A percentile compares a stretch with the other conserved stretches of the same genome.
Evolutionary conservation across 2,888 invertebrate species (phyloP).

Genomic region (Antheraea assamensis): DNA sequence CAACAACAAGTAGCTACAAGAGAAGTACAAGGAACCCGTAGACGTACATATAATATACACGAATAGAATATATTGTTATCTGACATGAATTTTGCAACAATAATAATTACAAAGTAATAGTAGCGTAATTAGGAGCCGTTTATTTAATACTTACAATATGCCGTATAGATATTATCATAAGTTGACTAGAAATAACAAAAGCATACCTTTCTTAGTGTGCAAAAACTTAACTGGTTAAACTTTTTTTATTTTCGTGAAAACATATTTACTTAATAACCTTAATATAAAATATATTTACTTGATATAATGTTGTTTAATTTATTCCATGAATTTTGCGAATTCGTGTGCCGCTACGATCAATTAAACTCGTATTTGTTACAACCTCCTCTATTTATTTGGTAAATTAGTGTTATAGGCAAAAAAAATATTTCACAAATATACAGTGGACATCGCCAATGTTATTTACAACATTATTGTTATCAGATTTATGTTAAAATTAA

Average conservation of each 20-base stretch:
- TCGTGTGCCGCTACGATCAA: neutral
- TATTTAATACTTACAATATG: no score
- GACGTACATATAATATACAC: neutral
- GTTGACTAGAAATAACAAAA: no score
- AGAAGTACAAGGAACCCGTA: neutral
- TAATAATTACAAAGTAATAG: neutral
- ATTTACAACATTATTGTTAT: no score
- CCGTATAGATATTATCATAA: no score
- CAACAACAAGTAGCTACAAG: neutral
- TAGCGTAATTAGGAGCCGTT: neutral
- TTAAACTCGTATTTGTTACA: neutral
- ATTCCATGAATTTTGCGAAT: neutral
- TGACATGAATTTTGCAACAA: neutral
- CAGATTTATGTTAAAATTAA: neutral
- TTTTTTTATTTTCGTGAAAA: no score
- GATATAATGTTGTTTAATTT: neutral
- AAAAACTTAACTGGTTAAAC: no score
- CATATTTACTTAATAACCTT: no score
- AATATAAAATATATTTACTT: neutral
- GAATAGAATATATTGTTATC: neutral
- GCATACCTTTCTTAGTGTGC: no score
- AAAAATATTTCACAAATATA: neutral
- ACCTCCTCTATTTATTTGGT: neutral
- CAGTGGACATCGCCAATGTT: neutral
- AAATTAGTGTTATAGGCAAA: neutral